phyloP scores from a whole-genome alignment of 2,888 invertebrate species.

The Macrophya alboannulata region DNA sequence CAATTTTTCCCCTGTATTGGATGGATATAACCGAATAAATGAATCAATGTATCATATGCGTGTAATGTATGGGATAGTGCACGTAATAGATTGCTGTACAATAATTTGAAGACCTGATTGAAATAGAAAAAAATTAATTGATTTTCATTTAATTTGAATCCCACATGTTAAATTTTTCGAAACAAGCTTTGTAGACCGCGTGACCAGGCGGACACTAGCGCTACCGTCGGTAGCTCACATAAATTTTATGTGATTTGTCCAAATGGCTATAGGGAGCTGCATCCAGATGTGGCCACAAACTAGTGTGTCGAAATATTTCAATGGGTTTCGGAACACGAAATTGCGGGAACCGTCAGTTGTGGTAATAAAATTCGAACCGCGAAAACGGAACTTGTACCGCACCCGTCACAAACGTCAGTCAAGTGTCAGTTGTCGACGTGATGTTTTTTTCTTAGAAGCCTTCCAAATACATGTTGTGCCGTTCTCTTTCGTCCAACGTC shows the following conservation, averaged over 20 bases:
- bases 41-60: no score
- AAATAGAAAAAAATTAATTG: background rate
- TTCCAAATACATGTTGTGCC: background rate
- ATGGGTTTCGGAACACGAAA: slow-evolving; percentile 9
- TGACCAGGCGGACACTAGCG: background rate
- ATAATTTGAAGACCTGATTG: background rate
- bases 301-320: background rate
- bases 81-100: no score
- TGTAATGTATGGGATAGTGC: no score
- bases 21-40: no score
- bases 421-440: background rate
- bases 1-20: no score
- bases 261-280: background rate
- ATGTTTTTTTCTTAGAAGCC: background rate
- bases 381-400: background rate
- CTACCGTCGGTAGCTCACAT: background rate
- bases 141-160: background rate
- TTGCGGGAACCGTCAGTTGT: background rate
- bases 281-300: background rate
- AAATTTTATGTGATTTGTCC: background rate
- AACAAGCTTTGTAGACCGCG: background rate
- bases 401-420: background rate
- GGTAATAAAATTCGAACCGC: slow-evolving; percentile 3
- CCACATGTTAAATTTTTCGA: background rate
- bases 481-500: background rate